Evolutionary conservation across 2,888 invertebrate genomes (phyloP), one percentile per base, ranked within the genome.

Genomic region (Sarcophaga caerulescens): DNA sequence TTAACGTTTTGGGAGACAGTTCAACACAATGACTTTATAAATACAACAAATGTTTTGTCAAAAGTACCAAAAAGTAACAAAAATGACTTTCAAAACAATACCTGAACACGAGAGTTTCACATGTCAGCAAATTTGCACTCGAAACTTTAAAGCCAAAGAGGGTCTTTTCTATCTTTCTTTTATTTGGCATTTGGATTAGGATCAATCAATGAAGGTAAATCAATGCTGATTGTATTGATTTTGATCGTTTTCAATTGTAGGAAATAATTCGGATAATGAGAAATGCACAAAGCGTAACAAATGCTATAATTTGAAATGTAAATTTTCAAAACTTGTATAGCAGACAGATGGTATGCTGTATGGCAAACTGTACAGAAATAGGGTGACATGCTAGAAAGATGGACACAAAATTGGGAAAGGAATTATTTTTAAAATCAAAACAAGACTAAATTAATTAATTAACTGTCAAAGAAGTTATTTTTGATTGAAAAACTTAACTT

Each of bases 71-170:
- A 35, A 35, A 35, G 35, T 35, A 8, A 6, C 35, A 35, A 35
- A 35, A 35, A 35, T 35, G 1, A 35, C 10, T 35, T 35, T 35
- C 35, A 35, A 35, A 35, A 35, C 10, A 35, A 35, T 35, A 14
- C 12, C 23, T 25, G 63, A 45, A 74, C 74, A 23, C 62, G 70
- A 47, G 74, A 62, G 23, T 74, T 63, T 63, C 74, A 63, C 60
- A 74, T 74, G 74, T 63, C 47, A 35, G 8, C 1, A 47, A 74
- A 74, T 74, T 63, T 63, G 44, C 23, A 74, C 74, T 23, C 17
- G 44, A 74, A 74, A 60, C 19, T 74, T 47, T 23, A 62, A 47
- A 60, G 47, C 12, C 14, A 17, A 44, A 11, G 1, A 35, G 35
- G 0, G 35, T 2, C 1, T 35, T 35, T 35, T 35, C 6, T 35